phyloP scores from a whole-genome alignment of 2,797 vertebrate species.

The Cryptoblepharus egeriae region DNA sequence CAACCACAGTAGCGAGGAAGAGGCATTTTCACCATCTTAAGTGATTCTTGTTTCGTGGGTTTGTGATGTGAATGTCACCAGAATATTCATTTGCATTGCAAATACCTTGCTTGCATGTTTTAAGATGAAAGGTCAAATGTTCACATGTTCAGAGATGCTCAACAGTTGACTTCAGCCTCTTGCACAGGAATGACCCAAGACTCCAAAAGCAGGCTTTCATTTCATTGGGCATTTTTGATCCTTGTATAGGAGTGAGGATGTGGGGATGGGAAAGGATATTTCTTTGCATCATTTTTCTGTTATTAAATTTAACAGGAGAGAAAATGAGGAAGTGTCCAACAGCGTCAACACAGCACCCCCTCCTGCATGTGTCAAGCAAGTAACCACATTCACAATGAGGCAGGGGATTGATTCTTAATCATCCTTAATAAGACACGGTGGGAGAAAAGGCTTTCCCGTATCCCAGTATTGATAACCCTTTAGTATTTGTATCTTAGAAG shows the following conservation, averaged over 20 bases:
- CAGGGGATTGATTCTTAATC: background rate
- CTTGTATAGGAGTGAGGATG: too few species aligned
- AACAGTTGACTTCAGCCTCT: background rate
- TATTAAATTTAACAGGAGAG: background rate
- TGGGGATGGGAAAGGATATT: background rate
- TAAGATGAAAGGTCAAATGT: background rate
- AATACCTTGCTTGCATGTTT: background rate
- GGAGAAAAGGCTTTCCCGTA: background rate
- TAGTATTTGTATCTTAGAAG: background rate
- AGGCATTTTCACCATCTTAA: background rate
- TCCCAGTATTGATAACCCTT: fast-evolving
- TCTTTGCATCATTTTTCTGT: conserved; percentile 13
- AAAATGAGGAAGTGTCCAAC: background rate
- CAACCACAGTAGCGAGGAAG: background rate
- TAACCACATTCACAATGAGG: background rate
- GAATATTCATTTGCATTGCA: background rate
- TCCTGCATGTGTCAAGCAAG: too few species aligned
- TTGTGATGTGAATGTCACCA: background rate
- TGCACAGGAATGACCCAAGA: background rate
- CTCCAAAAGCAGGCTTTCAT: background rate
- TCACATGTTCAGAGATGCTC: background rate
- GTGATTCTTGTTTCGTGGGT: background rate
- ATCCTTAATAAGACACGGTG: background rate
- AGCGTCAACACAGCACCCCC: too few species aligned
- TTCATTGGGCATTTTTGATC: too few species aligned